These are phyloP conservation scores for Thamnophis sirtalis DNA, from an alignment of 2,113 vertebrate species.

Conservation along the genomic window DNA sequence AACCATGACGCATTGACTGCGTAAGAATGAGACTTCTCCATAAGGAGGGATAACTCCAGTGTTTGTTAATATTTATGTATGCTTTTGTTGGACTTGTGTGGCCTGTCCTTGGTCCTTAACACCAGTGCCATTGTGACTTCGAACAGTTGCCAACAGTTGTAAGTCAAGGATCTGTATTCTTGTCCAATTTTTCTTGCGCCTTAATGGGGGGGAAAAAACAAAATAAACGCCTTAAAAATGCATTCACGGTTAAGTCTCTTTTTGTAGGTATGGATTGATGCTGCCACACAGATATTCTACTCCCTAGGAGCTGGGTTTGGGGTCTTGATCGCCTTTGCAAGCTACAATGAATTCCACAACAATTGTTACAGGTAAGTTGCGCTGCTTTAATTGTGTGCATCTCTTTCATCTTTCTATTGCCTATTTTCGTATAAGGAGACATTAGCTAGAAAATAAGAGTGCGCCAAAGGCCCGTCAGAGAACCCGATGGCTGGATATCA, in stretches of 20 bases:
- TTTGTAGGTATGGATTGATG: conserved; percentile 95
- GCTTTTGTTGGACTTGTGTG: neutral
- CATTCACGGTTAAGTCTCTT: conserved; percentile 26
- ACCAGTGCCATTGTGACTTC: neutral
- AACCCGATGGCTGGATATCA: neutral
- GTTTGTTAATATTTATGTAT: neutral
- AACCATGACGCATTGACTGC: neutral
- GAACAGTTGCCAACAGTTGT: neutral
- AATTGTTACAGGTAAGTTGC: conserved; percentile 92
- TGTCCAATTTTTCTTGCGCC: neutral
- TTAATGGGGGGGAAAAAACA: neutral
- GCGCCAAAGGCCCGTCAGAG: too few relatives aligned
- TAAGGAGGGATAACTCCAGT: neutral
- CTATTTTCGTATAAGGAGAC: neutral
- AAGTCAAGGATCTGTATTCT: neutral
- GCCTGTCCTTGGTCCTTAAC: neutral
- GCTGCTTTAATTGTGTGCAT: too few relatives aligned
- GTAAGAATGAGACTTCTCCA: neutral
- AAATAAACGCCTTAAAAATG: neutral
- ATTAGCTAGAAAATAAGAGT: neutral
- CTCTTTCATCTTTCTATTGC: neutral
- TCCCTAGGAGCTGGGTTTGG: conserved; percentile 96
- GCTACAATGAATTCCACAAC: conserved; percentile 99
- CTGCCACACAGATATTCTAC: conserved; percentile 97
- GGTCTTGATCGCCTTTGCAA: conserved; percentile 95